Base-by-base conservation (phyloP, 1,140 invertebrate genomes). In the Aradophagus sp. region DNA sequence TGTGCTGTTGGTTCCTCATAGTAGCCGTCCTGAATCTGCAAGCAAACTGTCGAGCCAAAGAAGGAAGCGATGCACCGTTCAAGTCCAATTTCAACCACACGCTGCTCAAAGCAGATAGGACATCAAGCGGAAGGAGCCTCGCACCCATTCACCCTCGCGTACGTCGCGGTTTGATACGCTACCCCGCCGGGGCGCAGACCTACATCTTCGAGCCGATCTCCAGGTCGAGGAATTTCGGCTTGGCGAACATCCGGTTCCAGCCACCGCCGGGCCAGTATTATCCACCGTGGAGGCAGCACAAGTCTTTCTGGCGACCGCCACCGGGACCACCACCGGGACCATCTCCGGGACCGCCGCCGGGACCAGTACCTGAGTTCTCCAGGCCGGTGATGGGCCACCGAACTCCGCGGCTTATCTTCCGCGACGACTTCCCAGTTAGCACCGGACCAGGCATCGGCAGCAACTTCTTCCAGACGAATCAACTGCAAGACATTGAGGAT, bases 351-450 rank as follows among this genome's bases (percentile, higher is more conserved):
- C 35, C 45, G 2, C 29, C 42, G 2, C 73, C 56, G 7, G 63
- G 50, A n/a, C 27, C 62, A 16, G 39, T 65, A 1, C 23, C 59
- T 11, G 80, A 81, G 8, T 79, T 76, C 35, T 38, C 70, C 5
- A 76, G 79, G 19, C 85, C 86, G n/a, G 81, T 86, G 8, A 86
- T 87, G 85, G 83, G 82, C 0, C 87, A 87, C 31, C 78, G 87
- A 35, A 87, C 85, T 4, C 87, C 87, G 0, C 61, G 87, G 29
- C 63, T 88, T 1, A 87, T 88, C 19, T 88, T 88, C 44, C 78
- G 87, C 0, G 87, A 87, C 58, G 84, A 86, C 14, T 84, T 80
- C 72, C 74, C 82, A 27, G 59, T 75, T 36, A 58, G 70, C 12
- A 68, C 80, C 2, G 78, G 72, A 5, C 76, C 76, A 15, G 75